Base-by-base conservation (phyloP, 2,888 invertebrate species). In the Stenodema calcarata region DNA sequence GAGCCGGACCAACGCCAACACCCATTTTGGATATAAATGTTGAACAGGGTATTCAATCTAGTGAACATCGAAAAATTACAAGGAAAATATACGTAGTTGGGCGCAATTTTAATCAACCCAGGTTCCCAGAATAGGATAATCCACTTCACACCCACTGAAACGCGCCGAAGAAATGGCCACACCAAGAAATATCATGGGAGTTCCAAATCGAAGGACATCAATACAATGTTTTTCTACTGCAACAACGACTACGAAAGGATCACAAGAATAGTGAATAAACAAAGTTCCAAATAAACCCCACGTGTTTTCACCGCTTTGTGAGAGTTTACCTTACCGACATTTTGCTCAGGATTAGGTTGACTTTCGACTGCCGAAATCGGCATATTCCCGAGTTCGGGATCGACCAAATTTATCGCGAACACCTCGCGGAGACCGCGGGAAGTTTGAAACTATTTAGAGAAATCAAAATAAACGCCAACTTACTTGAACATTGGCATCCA, bases 401-500 rank as follows among this genome's bases (percentile, higher is more conserved):
- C 23, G 23, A 23, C 12, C 12, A 30, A 12, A 47, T 35, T 18
- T 28, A 35, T 44, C 41, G 27, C 41, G 28, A 14, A 35, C 80
- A 62, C 73, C 35, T 73, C 73, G 35, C 73, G 30, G 9, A 16
- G 35, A 80, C 23, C 9, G 35, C 35, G 28, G 28, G 27, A 12
- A 2, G 9, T 80, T 23, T 16, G 16, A 69, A 18, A 69, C 23
- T 28, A 6, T 16, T 23, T 30, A 41, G n/a, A 23, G 16, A 54
- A 41, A 44, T n/a, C 62, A 78, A 42, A 47, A 23, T 47, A 69
- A 47, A 79, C 84, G 83, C 70, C 54, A 47, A 84, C 62, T 87
- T 88, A 88, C 88, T 88, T 88, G 86, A 80, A 88, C 78, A 86
- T 70, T 84, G 75, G 80, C 69, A 87, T 88, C 88, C 88, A 88